phyloP scores from a whole-genome alignment of 1,140 invertebrate genomes.

The Limonius californicus region DNA sequence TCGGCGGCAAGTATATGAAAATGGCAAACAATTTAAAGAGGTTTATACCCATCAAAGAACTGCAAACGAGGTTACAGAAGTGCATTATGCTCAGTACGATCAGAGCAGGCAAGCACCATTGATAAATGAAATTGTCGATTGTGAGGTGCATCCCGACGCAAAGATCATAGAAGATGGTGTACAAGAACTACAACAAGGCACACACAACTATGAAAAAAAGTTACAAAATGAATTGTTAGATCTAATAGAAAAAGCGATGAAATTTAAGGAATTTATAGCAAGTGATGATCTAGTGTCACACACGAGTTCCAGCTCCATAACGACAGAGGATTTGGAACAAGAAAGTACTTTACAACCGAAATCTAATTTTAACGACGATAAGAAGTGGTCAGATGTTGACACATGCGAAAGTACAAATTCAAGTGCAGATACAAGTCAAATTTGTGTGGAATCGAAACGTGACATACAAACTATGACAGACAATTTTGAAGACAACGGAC shows the following conservation, averaged over 20 bases:
- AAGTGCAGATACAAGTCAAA: neutral
- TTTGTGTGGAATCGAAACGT: neutral
- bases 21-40: too few species aligned
- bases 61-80: neutral
- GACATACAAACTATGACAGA: slow-evolving; percentile 54
- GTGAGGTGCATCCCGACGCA: neutral
- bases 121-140: too few species aligned
- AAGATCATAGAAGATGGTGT: neutral
- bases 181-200: neutral
- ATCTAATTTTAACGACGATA: neutral
- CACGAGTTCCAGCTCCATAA: slow-evolving; percentile 6
- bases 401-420: neutral
- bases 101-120: too few species aligned
- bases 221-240: neutral
- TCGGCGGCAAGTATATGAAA: too few species aligned
- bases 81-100: neutral
- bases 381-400: neutral
- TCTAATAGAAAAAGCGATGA: neutral
- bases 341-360: neutral
- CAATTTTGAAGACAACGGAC: neutral
- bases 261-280: neutral
- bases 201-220: neutral
- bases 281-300: neutral
- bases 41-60: neutral
- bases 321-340: slow-evolving; percentile 11